Base-by-base conservation (phyloP, 2,797 vertebrate species). In the Nothura maculosa region DNA sequence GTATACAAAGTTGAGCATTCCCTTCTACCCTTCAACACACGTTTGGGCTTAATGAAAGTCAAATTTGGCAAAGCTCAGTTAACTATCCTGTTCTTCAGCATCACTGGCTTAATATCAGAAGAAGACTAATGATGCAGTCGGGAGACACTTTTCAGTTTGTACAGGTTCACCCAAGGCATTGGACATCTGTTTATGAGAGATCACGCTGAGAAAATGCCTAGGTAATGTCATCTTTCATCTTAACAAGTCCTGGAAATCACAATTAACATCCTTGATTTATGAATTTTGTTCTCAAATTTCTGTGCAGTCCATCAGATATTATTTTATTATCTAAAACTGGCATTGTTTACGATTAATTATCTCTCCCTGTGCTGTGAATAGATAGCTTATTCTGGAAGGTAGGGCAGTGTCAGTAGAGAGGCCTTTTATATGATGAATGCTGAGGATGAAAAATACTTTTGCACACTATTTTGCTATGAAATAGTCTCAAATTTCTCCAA, bases 161-260 rank as follows among this genome's bases (percentile, higher is more conserved):
- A 81, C 50, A 97, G 90, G 91, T 97, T 96, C 96, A 97, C 76
- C 67, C 84, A 96, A 96, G 89, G 85, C 92, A 92, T 55, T 94
- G 92, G 94, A 94, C 90, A 96, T 96, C 92, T 97, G 90, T 96
- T 97, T 96, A 93, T 93, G 78, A 90, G 90, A 89, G 89, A 96
- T 89, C 83, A 92, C 3, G 84, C 93, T 70, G 76, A 87, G 93
- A 96, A 94, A 96, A 94, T 94, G 68, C 62, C 81, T 87, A 94
- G 74, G 73, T 89, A 34, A n/a, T 80, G 62, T 92, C 93, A 97
- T 95, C 81, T 89, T 96, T 97, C 89, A 97, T 96, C 57, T 94
- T 96, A 97, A 97, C 81, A 97, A 96, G 68, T 89, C 70, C 27
- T 68, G 75, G 38, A 95, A 96, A 87, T 91, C 94, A 82, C 80